Conservation (phyloP, 2,888 invertebrate species). For the Sympetrum striolatum region DNA sequence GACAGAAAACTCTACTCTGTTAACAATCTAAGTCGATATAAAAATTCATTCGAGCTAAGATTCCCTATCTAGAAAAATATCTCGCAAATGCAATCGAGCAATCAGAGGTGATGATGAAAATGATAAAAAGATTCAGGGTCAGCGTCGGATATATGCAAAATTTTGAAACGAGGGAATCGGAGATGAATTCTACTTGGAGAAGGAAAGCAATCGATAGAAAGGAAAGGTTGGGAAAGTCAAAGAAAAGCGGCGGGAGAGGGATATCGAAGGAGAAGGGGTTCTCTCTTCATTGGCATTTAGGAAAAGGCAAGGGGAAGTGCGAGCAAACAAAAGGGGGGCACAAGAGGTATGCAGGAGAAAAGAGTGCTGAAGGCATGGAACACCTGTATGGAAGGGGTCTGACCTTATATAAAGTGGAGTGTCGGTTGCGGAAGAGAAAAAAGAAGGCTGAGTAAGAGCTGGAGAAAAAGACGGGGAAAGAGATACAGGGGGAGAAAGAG, state of each 20-base stretch:
- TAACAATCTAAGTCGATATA: no score
- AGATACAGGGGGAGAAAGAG: background rate
- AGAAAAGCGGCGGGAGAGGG: background rate
- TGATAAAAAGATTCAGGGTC: background rate
- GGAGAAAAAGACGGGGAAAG: background rate
- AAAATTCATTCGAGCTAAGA: no score
- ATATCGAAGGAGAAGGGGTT: background rate
- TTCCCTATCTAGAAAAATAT: no score
- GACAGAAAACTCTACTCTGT: no score
- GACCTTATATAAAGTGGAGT: background rate
- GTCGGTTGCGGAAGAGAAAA: background rate
- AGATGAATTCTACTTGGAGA: background rate
- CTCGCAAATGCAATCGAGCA: no score
- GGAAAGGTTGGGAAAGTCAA: background rate
- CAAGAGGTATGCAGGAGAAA: background rate
- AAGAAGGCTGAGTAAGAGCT: background rate
- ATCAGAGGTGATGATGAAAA: background rate
- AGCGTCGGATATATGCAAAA: no score
- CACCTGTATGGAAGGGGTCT: conserved; percentile 14
- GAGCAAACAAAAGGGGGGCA: background rate
- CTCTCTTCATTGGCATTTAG: background rate
- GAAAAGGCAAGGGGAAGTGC: background rate
- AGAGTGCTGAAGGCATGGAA: conserved; percentile 13
- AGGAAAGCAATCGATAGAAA: background rate
- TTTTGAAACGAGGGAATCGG: background rate